phyloP scores from a whole-genome alignment of 2,888 invertebrate genomes.

The Chrysodeixis includens region DNA sequence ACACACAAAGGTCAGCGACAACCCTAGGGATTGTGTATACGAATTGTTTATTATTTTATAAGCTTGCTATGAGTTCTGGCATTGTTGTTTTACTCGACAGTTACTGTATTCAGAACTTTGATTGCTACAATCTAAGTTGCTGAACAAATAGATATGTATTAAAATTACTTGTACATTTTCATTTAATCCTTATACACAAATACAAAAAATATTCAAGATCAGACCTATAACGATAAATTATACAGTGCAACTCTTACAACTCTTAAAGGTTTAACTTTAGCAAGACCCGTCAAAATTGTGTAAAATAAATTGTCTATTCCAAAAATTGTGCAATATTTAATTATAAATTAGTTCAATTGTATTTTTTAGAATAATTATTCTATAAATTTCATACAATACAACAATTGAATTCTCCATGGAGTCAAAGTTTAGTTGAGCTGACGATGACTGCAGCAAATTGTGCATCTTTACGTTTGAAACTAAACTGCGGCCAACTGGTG shows the following conservation, averaged over 20 bases:
- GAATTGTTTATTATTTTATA: conserved; percentile 57
- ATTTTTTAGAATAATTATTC: no score
- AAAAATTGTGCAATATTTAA: no score
- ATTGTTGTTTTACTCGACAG: conserved; percentile 6
- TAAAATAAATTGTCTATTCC: no score
- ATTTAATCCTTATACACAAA: no score
- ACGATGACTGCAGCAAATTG: conserved; percentile 54
- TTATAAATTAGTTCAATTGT: no score
- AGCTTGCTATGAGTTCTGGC: conserved; percentile 34
- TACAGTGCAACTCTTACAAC: no score
- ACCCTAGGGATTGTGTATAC: conserved; percentile 53
- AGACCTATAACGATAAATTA: no score
- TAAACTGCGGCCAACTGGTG: conserved; percentile 62
- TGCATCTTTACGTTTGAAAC: conserved; percentile 59
- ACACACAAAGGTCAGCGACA: conserved; percentile 59
- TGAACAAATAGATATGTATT: neutral
- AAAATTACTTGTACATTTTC: conserved; percentile 1
- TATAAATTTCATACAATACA: no score
- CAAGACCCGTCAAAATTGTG: no score
- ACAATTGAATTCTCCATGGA: conserved; percentile 16
- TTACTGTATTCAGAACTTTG: conserved; percentile 1
- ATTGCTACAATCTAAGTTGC: neutral
- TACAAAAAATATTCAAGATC: no score
- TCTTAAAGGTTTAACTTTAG: no score
- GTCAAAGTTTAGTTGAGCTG: conserved; percentile 46